Conservation (phyloP, 1,140 invertebrate genomes). For the Chelonus insularis region DNA sequence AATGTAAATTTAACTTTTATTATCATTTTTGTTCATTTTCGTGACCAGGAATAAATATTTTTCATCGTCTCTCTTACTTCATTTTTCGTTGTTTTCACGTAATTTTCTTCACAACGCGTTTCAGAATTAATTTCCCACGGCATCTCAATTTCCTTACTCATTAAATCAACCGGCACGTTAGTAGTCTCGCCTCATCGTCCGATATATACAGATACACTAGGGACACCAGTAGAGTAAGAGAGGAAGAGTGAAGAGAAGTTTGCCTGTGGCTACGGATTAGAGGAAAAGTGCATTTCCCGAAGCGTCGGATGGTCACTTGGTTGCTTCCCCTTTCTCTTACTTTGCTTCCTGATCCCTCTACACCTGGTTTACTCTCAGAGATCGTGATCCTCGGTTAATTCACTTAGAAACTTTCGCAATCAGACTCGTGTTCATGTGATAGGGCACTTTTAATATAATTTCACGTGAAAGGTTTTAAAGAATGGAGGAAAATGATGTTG, state of each 20-base stretch:
- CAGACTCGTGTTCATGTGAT: conserved; percentile 34
- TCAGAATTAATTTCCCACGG: background rate
- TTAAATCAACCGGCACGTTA: conserved; percentile 5
- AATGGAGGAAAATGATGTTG: too few species aligned
- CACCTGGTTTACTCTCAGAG: background rate
- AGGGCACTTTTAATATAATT: conserved; percentile 42
- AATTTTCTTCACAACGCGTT: too few species aligned
- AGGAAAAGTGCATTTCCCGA: conserved; percentile 6
- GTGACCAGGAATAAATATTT: background rate
- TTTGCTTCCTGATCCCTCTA: background rate
- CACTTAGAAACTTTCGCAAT: conserved; percentile 46
- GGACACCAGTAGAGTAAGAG: too few species aligned
- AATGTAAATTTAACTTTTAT: too few species aligned
- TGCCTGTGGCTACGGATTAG: background rate
- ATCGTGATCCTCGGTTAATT: conserved; percentile 34
- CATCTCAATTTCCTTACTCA: conserved; percentile 5
- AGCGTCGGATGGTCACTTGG: background rate
- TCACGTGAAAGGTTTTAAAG: conserved; percentile 17
- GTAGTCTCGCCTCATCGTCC: background rate
- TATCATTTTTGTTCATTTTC: too few species aligned
- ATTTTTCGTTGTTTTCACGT: too few species aligned
- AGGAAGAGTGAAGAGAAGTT: background rate
- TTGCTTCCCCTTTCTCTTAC: background rate
- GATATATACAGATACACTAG: background rate
- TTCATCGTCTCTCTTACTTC: background rate